These are phyloP conservation scores for Sarcophaga variegata DNA, from an alignment of 2,888 invertebrate species.

Conservation along the genomic window DNA sequence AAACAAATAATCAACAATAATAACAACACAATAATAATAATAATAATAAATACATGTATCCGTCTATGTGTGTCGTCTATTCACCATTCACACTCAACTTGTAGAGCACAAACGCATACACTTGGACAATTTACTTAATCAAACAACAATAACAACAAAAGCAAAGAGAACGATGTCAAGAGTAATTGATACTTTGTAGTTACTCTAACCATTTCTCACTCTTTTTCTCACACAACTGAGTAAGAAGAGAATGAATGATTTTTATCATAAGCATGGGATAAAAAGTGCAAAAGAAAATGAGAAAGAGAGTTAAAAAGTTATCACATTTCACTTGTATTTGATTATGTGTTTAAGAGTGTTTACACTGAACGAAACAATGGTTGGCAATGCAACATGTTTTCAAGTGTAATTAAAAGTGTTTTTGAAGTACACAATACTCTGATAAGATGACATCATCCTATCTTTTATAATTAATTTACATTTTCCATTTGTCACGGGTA, in stretches of 20 bases:
- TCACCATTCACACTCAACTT: no score
- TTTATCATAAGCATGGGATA: slow-evolving; percentile 20
- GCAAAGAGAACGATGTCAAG: slow-evolving; percentile 4
- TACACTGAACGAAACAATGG: slow-evolving; percentile 25
- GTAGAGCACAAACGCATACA: not conserved
- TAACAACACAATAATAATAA: slow-evolving; percentile 22
- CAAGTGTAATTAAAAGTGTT: not conserved
- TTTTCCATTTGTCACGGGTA: not conserved
- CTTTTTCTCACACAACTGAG: not conserved
- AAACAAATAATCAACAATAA: slow-evolving; percentile 49
- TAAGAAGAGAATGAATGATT: slow-evolving; percentile 22
- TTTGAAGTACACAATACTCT: not conserved
- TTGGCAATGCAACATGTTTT: not conserved
- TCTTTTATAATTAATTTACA: not conserved
- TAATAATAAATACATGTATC: slow-evolving; percentile 3
- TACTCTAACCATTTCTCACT: no score
- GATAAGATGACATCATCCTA: not conserved
- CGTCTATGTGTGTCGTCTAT: not conserved
- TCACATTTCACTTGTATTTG: not conserved
- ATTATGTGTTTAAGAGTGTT: not conserved
- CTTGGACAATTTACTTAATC: slow-evolving; percentile 23
- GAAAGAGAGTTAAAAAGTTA: not conserved
- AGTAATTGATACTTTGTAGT: slow-evolving; percentile 41
- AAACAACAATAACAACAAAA: slow-evolving; percentile 21
- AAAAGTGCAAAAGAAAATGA: not conserved